Evolutionary conservation across 2,113 vertebrate genomes (phyloP).

Genomic region (Nesoenas mayeri): DNA sequence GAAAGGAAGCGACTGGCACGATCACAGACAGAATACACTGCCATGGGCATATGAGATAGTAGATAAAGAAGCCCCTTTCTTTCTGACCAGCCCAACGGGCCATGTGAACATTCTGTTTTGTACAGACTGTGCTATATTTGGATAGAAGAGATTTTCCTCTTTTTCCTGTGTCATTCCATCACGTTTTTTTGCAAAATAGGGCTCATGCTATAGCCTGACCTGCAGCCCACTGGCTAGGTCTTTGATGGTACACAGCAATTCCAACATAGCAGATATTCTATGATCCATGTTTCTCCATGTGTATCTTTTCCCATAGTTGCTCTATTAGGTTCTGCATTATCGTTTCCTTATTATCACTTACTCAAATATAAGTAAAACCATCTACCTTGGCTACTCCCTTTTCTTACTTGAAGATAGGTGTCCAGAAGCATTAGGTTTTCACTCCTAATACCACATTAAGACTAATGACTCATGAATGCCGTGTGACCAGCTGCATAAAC

Average conservation of each 20-base stretch:
- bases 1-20: background rate
- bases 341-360: background rate
- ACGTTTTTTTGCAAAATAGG: background rate
- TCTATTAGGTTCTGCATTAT: background rate
- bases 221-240: background rate
- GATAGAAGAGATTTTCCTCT: background rate
- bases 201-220: background rate
- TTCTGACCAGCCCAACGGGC: background rate
- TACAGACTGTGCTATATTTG: background rate
- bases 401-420: background rate
- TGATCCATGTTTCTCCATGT: background rate
- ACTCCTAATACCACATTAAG: background rate
- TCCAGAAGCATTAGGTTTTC: background rate
- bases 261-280: background rate
- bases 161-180: background rate
- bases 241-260: background rate
- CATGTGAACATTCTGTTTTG: background rate
- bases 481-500: background rate
- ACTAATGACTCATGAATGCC: background rate
- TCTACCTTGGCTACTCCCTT: background rate
- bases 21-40: background rate
- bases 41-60: background rate
- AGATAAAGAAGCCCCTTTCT: background rate
- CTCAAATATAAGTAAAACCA: background rate
- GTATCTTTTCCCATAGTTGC: background rate